These are phyloP conservation scores for Hydrochoerus hydrochaeris DNA, from an alignment of 2,113 vertebrate species.

Conservation along the genomic window DNA sequence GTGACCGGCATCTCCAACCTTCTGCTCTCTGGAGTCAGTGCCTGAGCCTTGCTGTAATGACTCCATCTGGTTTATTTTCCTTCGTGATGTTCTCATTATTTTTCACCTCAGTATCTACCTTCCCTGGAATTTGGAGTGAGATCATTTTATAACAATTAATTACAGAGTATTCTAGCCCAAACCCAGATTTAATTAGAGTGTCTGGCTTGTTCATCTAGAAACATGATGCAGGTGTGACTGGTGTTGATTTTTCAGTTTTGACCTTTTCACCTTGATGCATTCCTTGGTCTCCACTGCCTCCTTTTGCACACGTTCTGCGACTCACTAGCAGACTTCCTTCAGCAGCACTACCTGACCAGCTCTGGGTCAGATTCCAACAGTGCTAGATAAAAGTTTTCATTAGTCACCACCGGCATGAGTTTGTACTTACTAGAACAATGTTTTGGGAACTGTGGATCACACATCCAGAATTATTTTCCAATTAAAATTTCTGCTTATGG, in stretches of 20 bases:
- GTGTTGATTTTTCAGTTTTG: neutral
- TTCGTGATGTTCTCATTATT: neutral
- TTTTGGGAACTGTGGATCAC: neutral
- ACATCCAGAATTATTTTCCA: neutral
- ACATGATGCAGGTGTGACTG: neutral
- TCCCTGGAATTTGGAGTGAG: neutral
- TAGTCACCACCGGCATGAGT: neutral
- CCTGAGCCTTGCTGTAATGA: neutral
- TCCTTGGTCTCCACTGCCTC: constrained; percentile 8
- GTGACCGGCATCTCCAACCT: fast-evolving
- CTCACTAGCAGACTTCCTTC: neutral
- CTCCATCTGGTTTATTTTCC: neutral
- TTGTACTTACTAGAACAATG: neutral
- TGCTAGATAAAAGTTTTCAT: constrained; percentile 16
- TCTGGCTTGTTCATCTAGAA: neutral
- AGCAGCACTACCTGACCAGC: neutral
- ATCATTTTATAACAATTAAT: neutral
- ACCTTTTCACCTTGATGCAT: neutral
- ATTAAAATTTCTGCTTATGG: neutral
- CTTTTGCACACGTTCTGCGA: neutral
- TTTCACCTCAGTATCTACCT: neutral
- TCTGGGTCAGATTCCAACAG: neutral
- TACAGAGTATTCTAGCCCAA: neutral
- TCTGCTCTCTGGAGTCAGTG: neutral
- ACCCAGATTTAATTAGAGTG: constrained; percentile 19